phyloP scores from a whole-genome alignment of 1,140 invertebrate species.

The Rhyzopertha dominica region DNA sequence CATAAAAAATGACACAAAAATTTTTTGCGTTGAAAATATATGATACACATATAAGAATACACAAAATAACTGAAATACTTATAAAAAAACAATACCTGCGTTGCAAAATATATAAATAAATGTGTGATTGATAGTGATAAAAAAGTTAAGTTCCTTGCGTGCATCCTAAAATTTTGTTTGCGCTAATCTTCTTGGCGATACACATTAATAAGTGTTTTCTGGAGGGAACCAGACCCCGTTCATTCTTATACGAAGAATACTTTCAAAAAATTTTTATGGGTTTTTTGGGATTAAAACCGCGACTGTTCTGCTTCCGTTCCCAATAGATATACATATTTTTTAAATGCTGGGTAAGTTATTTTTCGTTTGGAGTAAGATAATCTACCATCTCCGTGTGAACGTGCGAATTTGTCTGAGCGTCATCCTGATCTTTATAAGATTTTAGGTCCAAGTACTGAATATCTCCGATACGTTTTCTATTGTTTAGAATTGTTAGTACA shows the following conservation, averaged over 20 bases:
- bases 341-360: conserved; percentile 1
- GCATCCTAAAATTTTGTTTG: too few species aligned
- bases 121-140: too few species aligned
- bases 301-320: conserved; percentile 2
- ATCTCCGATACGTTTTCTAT: conserved; percentile 9
- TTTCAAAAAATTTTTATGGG: neutral
- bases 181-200: neutral
- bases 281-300: neutral
- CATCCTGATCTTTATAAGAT: neutral
- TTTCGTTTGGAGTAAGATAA: conserved; percentile 1
- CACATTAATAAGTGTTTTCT: conserved; percentile 2
- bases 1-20: too few species aligned
- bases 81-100: too few species aligned
- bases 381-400: neutral
- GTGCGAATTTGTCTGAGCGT: neutral
- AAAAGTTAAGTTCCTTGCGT: too few species aligned
- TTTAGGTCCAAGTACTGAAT: conserved; percentile 1
- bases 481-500: conserved; percentile 4
- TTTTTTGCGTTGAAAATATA: too few species aligned
- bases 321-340: conserved; percentile 4
- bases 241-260: neutral
- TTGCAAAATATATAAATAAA: too few species aligned
- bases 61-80: too few species aligned
- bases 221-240: neutral
- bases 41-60: too few species aligned